Conservation (phyloP, 1,140 invertebrate species). For the Orius insidiosus region DNA sequence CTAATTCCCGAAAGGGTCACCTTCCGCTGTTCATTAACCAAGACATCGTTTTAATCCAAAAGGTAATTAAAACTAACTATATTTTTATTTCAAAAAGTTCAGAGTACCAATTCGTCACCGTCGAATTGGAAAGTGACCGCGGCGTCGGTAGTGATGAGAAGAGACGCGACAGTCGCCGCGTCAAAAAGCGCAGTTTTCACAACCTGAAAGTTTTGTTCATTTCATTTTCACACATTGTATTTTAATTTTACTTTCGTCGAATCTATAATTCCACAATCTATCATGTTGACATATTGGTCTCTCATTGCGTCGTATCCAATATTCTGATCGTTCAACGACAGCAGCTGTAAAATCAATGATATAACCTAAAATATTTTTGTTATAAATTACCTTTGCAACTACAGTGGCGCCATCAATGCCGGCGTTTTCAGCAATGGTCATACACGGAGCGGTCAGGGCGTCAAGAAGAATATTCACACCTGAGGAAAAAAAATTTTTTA, state of each 20-base stretch:
- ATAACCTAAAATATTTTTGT: too few species aligned
- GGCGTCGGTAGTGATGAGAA: slow-evolving; percentile 58
- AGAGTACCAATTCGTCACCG: slow-evolving; percentile 32
- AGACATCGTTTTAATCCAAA: neutral
- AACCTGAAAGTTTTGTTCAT: neutral
- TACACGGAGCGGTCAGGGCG: slow-evolving; percentile 42
- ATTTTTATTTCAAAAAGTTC: neutral
- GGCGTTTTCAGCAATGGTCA: slow-evolving; percentile 46
- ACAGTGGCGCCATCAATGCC: slow-evolving; percentile 43
- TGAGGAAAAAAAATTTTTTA: slow-evolving; percentile 13
- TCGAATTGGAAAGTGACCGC: slow-evolving; percentile 48
- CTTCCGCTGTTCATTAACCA: too few species aligned
- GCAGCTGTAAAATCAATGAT: too few species aligned
- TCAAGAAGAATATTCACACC: slow-evolving; percentile 49
- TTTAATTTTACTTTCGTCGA: slow-evolving; percentile 37
- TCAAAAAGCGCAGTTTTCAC: slow-evolving; percentile 48
- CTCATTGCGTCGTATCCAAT: slow-evolving; percentile 46
- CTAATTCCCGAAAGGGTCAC: too few species aligned
- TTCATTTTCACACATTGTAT: neutral
- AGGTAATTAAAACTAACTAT: slow-evolving; percentile 2
- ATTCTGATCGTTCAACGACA: too few species aligned
- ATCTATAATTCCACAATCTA: slow-evolving; percentile 50
- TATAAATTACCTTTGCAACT: slow-evolving; percentile 21
- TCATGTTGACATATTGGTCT: slow-evolving; percentile 42
- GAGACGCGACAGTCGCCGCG: slow-evolving; percentile 52